phyloP scores from a whole-genome alignment of 2,113 vertebrate genomes.

The Sinocyclocheilus grahami region DNA sequence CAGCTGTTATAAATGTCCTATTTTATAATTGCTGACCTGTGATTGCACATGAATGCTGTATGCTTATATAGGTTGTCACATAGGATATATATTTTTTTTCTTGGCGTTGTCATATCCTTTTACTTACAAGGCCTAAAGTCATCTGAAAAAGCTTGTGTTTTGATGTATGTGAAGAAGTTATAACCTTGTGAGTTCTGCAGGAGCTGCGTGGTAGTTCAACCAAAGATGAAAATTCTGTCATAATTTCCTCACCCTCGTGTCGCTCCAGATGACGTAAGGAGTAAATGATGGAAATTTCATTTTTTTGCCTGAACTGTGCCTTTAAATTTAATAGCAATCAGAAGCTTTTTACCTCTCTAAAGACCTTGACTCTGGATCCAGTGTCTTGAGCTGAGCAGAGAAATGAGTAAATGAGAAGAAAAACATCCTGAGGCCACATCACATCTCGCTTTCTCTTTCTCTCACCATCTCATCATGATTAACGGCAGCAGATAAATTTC shows the following conservation, averaged over 20 bases:
- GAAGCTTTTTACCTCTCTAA: conserved; percentile 52
- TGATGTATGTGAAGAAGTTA: not conserved
- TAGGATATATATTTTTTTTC: not conserved
- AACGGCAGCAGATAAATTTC: conserved; percentile 58
- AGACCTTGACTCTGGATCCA: not conserved
- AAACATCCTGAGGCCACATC: conserved; percentile 9
- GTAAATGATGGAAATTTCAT: not conserved
- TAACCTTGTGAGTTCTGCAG: not conserved
- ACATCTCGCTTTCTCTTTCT: conserved; percentile 12
- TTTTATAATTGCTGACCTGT: no score
- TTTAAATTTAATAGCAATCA: conserved; percentile 56
- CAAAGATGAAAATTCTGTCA: not conserved
- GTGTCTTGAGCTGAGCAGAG: conserved; percentile 17
- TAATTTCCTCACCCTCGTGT: not conserved
- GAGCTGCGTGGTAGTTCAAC: not conserved
- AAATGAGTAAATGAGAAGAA: conserved; percentile 23
- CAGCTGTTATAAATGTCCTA: no score
- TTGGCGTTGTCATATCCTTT: not conserved
- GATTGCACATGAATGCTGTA: not conserved
- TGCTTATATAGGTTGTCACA: not conserved
- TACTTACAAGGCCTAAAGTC: not conserved
- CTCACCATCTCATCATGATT: conserved; percentile 59
- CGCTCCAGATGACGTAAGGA: not conserved
- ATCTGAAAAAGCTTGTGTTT: not conserved
- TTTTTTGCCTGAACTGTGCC: no score